phyloP scores from a whole-genome alignment of 2,797 vertebrate genomes.

The Falco concolor region DNA sequence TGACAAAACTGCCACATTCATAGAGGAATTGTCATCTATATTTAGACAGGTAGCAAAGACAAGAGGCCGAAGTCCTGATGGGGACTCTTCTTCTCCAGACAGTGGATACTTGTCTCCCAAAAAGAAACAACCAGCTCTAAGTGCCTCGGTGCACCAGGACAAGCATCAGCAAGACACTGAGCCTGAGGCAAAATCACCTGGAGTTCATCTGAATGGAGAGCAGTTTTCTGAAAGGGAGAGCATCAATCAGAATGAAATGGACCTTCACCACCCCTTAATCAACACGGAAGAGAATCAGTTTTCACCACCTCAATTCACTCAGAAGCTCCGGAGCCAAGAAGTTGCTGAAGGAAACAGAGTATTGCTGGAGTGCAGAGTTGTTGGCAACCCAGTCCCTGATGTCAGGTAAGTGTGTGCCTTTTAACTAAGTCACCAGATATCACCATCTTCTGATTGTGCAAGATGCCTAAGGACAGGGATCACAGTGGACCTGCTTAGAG shows the following conservation, averaged over 20 bases:
- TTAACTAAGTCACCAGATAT: neutral
- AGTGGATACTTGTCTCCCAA: constrained; percentile 93
- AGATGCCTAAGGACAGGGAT: neutral
- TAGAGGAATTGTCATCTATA: constrained; percentile 95
- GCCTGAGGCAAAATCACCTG: neutral
- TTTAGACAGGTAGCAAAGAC: constrained; percentile 84
- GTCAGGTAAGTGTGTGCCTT: constrained; percentile 80
- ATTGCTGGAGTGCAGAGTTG: constrained; percentile 86
- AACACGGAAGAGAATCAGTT: constrained; percentile 51
- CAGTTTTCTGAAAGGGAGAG: neutral
- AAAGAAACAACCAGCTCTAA: constrained; percentile 66
- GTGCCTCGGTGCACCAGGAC: constrained; percentile 52
- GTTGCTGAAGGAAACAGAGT: constrained; percentile 90
- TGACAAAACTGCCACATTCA: constrained; percentile 89
- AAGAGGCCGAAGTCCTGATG: constrained; percentile 80
- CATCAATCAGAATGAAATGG: neutral
- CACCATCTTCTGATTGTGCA: neutral
- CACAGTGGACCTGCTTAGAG: neutral
- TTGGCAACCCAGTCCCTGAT: constrained; percentile 84
- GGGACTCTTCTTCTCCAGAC: constrained; percentile 92
- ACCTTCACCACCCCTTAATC: neutral
- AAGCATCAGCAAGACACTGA: constrained; percentile 37
- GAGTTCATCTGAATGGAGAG: neutral
- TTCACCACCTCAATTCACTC: constrained; percentile 85
- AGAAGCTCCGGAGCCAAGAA: constrained; percentile 95